Evolutionary conservation across 2,113 vertebrate genomes (phyloP), one percentile per base, ranked within the genome.

Genomic region (Menura novaehollandiae): DNA sequence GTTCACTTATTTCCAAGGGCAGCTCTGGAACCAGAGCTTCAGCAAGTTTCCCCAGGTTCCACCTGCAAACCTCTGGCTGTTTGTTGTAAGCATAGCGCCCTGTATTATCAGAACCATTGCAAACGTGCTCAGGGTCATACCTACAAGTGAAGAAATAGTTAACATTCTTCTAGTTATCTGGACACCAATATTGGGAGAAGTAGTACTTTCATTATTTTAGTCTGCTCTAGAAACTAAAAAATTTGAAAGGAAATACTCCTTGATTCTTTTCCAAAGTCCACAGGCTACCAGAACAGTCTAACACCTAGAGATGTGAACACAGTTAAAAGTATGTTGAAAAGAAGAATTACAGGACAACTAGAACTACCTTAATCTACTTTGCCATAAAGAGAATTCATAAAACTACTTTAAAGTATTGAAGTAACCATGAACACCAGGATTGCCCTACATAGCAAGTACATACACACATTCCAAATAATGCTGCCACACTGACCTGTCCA

Each of bases 101-200:
- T 1, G 98, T 97, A 30, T 97, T 98, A 97, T 99, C 99, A 1
- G 99, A 99, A 24, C 98, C 98, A 7, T 99, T 99, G 97, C 99
- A 99, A 74, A 99, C 95, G 41, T 99, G 99, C 69, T 99, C 98
- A 28, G 99, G 99, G 96, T 99, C 99, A 14, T 99, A 99, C 87
- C 99, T 99, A 52, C 66, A 90, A 73, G 92, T 3, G 37, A 78
- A 96, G 37, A 87, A 90, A 79, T 1, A 58, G 49, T 79, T 26
- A 68, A 43, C 72, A 77, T 79, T 95, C 80, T 55, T 76, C 86
- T 78, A 43, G 8, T 63, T 80, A 49, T 68, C 64, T 89, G 56
- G 30, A 46, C 43, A 71, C 23, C 7, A 46, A 22, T 6, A 43
- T 9, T 4, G 1, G 41, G 18, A 76, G 49, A 91, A 69, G 9